Base-by-base conservation (phyloP, 2,797 vertebrate genomes). In the Syngnathus rostellatus region DNA sequence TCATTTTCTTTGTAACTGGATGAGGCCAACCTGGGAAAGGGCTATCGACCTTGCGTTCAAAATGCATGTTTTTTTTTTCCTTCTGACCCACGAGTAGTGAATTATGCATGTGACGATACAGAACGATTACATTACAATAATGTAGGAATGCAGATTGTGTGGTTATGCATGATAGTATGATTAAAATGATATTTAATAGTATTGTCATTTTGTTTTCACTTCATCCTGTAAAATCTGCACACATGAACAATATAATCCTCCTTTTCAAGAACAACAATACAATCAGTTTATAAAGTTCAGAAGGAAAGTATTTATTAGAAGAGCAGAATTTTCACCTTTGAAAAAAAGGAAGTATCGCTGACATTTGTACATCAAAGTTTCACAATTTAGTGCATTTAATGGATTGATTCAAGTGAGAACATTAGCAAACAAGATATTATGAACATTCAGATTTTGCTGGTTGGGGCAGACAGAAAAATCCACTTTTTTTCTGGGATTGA, bases 241-340 rank as follows among this genome's bases (percentile, higher is more conserved):
- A 39, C 17, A 60, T 21, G 17, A 60, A 40, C 9, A 60, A 41
- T 39, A 60, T 5, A 21, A 31, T 46, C 2, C 31, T 37, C 14
- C 11, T 11, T 25, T 37, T 62, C n/a, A 23, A 55, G 25, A 17
- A 37, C 11, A 48, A 19, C 43, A 17, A 45, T 50, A 23, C 4
- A 45, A 53, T 64, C 17, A 23, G n/a, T 12, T 48, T 3, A 55
- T 70, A 11, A 65, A 76, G n/a, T 72, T 85, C 62, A 75, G 78
- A 82, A 81, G 82, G 69, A 85, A 89, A 75, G 69, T 68, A 57
- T 91, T 91, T 91, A 90, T 89, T 91, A 88, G 81, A 87, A 85
- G 79, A 85, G 83, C 79, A 85, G 84, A 73, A 77, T 85, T 82
- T 83, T 79, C 68, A 76, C 83, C 67, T 79, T 78, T 55, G 78